phyloP scores from a whole-genome alignment of 2,113 vertebrate species.

The Sula dactylatra region DNA sequence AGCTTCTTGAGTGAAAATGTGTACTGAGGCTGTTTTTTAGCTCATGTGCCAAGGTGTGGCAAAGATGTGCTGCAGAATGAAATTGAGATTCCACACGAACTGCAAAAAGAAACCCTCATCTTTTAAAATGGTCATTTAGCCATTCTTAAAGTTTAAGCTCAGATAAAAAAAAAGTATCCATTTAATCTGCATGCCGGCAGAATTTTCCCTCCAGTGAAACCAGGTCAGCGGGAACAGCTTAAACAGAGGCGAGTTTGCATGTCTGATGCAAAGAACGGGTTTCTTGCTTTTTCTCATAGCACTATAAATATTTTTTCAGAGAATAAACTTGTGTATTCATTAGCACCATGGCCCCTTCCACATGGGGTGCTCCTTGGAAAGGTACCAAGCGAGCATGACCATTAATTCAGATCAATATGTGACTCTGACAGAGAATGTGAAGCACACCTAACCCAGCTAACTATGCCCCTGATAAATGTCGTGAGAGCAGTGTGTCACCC shows the following conservation, averaged over 20 bases:
- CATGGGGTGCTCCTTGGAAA: background rate
- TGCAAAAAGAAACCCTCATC: fast-evolving
- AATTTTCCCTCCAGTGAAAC: background rate
- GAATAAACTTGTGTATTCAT: conserved; percentile 6
- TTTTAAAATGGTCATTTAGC: background rate
- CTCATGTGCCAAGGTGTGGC: background rate
- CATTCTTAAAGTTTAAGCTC: background rate
- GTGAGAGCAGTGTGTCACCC: conserved; percentile 37
- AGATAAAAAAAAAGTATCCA: background rate
- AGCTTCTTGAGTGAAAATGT: background rate
- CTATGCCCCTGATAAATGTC: conserved; percentile 63
- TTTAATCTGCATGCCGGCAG: background rate
- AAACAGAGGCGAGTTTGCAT: background rate
- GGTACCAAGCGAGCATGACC: background rate
- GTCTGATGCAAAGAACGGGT: background rate
- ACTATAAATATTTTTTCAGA: background rate
- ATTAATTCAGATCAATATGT: conserved; percentile 56
- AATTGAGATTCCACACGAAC: background rate
- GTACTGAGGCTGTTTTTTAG: background rate
- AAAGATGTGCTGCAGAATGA: background rate
- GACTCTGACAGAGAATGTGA: conserved; percentile 7
- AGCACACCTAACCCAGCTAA: conserved; percentile 59
- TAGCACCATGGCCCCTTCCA: background rate
- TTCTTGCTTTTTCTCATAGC: background rate
- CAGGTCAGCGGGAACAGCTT: background rate